A percentile compares a stretch with the other conserved stretches of the same genome.
phyloP scores from a whole-genome alignment of 2,797 vertebrate genomes.

The Peromyscus eremicus region DNA sequence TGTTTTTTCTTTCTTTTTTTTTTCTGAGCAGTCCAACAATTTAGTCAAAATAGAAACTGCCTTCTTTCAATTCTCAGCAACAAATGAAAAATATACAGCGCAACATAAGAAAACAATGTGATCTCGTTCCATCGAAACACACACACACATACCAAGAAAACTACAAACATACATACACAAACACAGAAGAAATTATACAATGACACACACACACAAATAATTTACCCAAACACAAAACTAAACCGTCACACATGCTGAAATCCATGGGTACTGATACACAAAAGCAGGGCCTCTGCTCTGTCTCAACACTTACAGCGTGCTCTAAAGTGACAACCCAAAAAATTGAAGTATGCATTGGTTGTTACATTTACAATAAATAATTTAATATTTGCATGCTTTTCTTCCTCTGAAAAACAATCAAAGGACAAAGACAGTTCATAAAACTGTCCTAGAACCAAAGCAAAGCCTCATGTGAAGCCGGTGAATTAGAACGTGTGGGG shows the following conservation, averaged over 20 bases:
- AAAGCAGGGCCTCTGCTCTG: slow-evolving; percentile 59
- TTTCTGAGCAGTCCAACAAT: slow-evolving; percentile 70
- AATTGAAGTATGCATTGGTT: slow-evolving; percentile 61
- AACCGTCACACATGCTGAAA: slow-evolving; percentile 74
- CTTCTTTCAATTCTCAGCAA: slow-evolving; percentile 73
- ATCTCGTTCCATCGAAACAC: slow-evolving; percentile 70
- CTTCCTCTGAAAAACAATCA: slow-evolving; percentile 27
- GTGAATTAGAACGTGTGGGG: not conserved
- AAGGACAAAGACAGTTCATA: slow-evolving; percentile 9
- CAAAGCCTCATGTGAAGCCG: not conserved
- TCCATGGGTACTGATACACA: slow-evolving; percentile 48
- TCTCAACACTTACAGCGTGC: slow-evolving; percentile 29
- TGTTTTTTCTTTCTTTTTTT: slow-evolving; percentile 33
- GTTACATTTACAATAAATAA: slow-evolving; percentile 72
- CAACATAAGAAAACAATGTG: slow-evolving; percentile 77
- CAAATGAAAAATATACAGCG: slow-evolving; percentile 74
- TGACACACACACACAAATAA: slow-evolving; percentile 73
- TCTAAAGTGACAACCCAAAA: slow-evolving; percentile 65
- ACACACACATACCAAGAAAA: slow-evolving; percentile 79
- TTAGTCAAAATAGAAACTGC: slow-evolving; percentile 76
- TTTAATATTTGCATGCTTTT: slow-evolving; percentile 69
- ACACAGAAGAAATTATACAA: slow-evolving; percentile 71
- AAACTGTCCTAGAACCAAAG: slow-evolving; percentile 39
- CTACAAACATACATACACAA: slow-evolving; percentile 77
- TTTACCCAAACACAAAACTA: slow-evolving; percentile 76